A percentile compares a stretch with the other conserved stretches of the same genome.
phyloP scores from a whole-genome alignment of 2,888 invertebrate species.

The Latrodectus elegans region DNA sequence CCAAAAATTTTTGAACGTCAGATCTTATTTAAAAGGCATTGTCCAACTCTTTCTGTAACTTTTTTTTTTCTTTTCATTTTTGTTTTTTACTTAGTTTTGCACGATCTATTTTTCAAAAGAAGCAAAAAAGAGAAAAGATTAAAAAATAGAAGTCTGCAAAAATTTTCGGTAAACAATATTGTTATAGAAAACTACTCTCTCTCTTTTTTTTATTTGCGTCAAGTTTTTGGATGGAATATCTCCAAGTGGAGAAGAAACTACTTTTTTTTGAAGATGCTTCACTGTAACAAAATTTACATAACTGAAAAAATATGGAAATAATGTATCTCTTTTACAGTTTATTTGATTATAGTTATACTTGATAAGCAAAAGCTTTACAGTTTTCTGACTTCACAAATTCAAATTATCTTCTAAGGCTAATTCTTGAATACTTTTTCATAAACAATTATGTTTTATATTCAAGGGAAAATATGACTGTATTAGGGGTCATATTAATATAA shows the following conservation, averaged over 20 bases:
- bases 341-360: neutral
- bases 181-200: conserved; percentile 17
- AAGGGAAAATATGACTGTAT: no score
- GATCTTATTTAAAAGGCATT: conserved; percentile 67
- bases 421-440: no score
- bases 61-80: conserved; percentile 22
- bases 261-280: neutral
- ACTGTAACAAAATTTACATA: neutral
- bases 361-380: neutral
- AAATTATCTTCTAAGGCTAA: no score
- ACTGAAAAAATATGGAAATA: neutral
- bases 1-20: conserved; percentile 54
- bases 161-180: conserved; percentile 64
- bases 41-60: conserved; percentile 37
- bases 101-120: conserved; percentile 6
- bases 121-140: conserved; percentile 25
- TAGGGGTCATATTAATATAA: no score
- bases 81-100: conserved; percentile 19
- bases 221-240: neutral
- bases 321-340: neutral
- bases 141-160: conserved; percentile 44
- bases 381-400: neutral
- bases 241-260: neutral
- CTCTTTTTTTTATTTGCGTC: neutral
- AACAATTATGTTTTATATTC: no score